Evolutionary conservation across 2,113 vertebrate genomes (phyloP).

Genomic region (Rynchops niger): DNA sequence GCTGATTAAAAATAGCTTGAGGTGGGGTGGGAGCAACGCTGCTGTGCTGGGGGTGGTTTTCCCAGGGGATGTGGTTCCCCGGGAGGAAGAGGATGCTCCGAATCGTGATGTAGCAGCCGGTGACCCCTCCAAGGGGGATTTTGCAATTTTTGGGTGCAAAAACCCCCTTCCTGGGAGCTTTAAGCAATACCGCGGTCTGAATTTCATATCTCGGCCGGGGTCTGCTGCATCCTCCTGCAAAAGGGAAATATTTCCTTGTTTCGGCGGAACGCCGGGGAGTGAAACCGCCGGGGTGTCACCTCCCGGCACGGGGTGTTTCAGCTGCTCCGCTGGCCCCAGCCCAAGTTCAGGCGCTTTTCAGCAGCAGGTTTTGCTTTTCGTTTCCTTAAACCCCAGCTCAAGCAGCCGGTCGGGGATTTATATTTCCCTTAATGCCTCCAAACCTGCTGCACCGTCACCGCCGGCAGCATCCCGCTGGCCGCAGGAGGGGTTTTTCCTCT

Average conservation of each 20-base stretch:
- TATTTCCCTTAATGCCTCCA: neutral
- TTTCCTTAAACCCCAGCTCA: neutral
- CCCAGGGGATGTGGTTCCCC: neutral
- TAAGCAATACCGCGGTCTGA: rapidly evolving
- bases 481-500: neutral
- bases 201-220: rapidly evolving
- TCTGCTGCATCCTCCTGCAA: rapidly evolving
- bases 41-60: neutral
- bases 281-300: neutral
- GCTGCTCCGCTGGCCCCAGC: neutral
- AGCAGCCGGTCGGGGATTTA: neutral
- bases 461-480: too few species aligned
- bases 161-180: neutral
- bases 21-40: neutral
- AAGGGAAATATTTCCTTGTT: neutral
- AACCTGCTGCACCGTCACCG: rapidly evolving
- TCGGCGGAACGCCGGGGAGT: rapidly evolving
- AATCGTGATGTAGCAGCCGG: rapidly evolving
- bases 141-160: neutral
- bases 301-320: rapidly evolving
- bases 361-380: neutral
- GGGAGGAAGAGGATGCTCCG: neutral
- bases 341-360: neutral
- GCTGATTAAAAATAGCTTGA: neutral
- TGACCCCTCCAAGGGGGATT: neutral